Evolutionary conservation across 2,113 vertebrate genomes (phyloP).

Genomic region (Spermophilus dauricus): DNA sequence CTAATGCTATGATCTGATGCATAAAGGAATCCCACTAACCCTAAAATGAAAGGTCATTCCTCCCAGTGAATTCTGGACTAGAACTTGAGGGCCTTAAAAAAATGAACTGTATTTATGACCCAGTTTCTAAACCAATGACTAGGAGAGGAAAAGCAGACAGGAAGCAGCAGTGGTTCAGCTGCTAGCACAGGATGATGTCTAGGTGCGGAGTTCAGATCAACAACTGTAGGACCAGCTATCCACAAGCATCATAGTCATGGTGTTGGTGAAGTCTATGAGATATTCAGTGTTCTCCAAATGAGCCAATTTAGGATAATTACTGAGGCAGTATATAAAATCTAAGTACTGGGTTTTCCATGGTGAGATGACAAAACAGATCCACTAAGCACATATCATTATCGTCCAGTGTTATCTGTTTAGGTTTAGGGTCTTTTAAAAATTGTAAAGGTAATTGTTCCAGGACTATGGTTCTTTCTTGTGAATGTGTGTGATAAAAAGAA

Average conservation of each 20-base stretch:
- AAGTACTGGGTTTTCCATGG: neutral
- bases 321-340: neutral
- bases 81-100: neutral
- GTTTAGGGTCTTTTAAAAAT: conserved; percentile 57
- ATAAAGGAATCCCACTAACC: conserved; percentile 20
- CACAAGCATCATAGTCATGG: neutral
- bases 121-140: neutral
- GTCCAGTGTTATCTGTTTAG: conserved; percentile 53
- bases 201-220: neutral
- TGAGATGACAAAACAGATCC: neutral
- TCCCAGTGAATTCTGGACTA: neutral
- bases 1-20: neutral
- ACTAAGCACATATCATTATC: conserved; percentile 29
- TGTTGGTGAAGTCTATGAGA: neutral
- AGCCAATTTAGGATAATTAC: neutral
- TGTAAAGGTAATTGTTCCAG: conserved; percentile 67
- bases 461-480: conserved; percentile 61
- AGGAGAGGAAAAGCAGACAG: neutral
- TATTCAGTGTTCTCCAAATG: neutral
- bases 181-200: neutral
- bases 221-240: neutral
- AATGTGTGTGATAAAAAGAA: conserved; percentile 46
- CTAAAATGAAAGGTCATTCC: neutral
- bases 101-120: neutral
- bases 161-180: neutral